These are phyloP conservation scores for Nautilus pompilius DNA, from an alignment of 1,140 invertebrate species.

Conservation along the genomic window DNA sequence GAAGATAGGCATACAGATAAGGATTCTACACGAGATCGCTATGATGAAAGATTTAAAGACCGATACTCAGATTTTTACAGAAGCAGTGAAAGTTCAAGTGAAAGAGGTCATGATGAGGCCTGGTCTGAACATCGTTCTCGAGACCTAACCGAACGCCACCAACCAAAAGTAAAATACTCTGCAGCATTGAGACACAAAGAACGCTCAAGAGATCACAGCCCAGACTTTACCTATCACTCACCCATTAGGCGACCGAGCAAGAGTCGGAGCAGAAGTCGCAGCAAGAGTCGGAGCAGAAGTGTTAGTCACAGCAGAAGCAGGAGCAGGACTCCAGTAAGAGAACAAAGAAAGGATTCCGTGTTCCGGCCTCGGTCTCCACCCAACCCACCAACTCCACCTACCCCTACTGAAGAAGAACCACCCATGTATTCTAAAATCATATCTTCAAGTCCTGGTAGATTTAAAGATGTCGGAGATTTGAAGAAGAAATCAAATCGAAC, in stretches of 20 bases:
- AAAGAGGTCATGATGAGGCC: constrained; percentile 25
- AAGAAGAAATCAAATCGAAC: not conserved
- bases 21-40: constrained; percentile 17
- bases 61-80: constrained; percentile 21
- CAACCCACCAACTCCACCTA: constrained; percentile 26
- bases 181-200: constrained; percentile 12
- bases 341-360: constrained; percentile 3
- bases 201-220: constrained; percentile 4
- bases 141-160: constrained; percentile 12
- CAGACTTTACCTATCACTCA: constrained; percentile 5
- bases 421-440: constrained; percentile 12
- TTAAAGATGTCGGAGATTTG: constrained; percentile 5
- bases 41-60: constrained; percentile 24
- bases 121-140: not conserved
- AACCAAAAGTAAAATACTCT: constrained; percentile 22
- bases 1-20: constrained; percentile 10
- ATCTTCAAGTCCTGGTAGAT: constrained; percentile 13
- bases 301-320: not conserved
- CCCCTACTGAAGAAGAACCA: constrained; percentile 34
- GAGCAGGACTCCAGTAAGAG: constrained; percentile 5
- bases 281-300: not conserved
- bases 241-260: not conserved
- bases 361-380: not conserved
- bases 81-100: constrained; percentile 23
- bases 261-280: not conserved